Conservation (phyloP, 2,113 vertebrate species). For the Microcebus tavaratra region DNA sequence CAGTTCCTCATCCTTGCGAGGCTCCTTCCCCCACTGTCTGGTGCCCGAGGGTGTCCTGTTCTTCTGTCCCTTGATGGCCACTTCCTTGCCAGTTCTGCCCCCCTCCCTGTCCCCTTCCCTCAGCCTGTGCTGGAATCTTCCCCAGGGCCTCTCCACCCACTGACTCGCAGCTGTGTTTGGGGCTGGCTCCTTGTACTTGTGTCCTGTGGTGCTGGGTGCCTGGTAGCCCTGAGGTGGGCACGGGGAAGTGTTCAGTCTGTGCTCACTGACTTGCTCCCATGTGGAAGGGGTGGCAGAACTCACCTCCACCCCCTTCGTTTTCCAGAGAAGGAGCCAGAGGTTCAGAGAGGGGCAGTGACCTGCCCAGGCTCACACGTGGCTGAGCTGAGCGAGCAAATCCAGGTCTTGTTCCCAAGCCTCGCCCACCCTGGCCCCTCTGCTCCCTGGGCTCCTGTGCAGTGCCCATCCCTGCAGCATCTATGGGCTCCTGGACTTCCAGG, state of each 20-base stretch:
- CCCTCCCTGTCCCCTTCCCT: background rate
- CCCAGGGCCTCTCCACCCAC: background rate
- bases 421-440: background rate
- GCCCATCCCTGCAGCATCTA: background rate
- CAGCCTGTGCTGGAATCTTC: background rate
- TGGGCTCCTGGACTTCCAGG: background rate
- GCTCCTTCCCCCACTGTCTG: background rate
- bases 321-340: background rate
- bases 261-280: too few relatives aligned
- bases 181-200: background rate
- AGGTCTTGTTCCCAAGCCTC: background rate
- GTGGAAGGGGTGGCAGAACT: background rate
- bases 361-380: background rate
- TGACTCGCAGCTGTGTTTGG: background rate
- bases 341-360: background rate
- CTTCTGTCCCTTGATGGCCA: background rate
- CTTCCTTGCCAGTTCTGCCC: background rate
- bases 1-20: background rate
- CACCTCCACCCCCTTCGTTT: background rate
- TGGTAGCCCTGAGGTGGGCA: background rate
- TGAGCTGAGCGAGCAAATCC: background rate
- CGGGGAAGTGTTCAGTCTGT: background rate
- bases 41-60: background rate
- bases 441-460: background rate
- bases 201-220: background rate